These are phyloP conservation scores for Poicephalus meyeri DNA, from an alignment of 2,113 vertebrate genomes.

Conservation along the genomic window DNA sequence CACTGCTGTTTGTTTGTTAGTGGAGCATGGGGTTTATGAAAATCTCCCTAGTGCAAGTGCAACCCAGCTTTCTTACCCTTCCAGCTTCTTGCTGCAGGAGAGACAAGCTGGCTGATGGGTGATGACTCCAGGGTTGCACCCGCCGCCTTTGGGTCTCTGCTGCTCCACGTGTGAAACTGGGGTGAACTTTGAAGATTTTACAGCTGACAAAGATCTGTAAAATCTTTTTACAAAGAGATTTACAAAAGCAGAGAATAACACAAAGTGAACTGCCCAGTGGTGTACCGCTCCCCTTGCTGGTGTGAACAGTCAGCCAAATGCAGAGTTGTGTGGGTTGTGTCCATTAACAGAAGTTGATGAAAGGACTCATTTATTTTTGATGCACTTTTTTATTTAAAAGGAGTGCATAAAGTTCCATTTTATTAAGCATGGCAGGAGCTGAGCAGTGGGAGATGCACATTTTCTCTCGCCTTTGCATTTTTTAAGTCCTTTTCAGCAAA, in stretches of 20 bases:
- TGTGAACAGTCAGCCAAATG: not conserved
- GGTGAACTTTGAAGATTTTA: not conserved
- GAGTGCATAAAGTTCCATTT: not conserved
- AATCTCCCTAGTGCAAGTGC: not conserved
- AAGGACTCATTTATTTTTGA: slow-evolving; percentile 28
- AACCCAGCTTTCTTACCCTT: not conserved
- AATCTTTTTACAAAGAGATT: no score
- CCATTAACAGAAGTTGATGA: not conserved
- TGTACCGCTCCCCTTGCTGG: not conserved
- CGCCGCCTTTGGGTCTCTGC: not conserved
- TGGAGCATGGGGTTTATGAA: not conserved
- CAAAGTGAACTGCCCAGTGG: not conserved
- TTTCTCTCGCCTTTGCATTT: not conserved
- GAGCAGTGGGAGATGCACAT: not conserved
- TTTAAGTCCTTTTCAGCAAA: not conserved
- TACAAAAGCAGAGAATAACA: not conserved
- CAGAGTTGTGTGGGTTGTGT: not conserved
- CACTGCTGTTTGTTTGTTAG: not conserved
- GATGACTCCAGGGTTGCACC: not conserved
- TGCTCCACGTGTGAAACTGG: not conserved
- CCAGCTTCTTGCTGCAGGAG: not conserved
- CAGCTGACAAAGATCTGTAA: not conserved
- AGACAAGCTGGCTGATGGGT: not conserved
- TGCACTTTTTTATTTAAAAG: not conserved
- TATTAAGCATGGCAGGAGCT: not conserved